Evolutionary conservation across 2,113 vertebrate species (phyloP), one percentile per base, ranked within the genome.

Genomic region (Solea solea): DNA sequence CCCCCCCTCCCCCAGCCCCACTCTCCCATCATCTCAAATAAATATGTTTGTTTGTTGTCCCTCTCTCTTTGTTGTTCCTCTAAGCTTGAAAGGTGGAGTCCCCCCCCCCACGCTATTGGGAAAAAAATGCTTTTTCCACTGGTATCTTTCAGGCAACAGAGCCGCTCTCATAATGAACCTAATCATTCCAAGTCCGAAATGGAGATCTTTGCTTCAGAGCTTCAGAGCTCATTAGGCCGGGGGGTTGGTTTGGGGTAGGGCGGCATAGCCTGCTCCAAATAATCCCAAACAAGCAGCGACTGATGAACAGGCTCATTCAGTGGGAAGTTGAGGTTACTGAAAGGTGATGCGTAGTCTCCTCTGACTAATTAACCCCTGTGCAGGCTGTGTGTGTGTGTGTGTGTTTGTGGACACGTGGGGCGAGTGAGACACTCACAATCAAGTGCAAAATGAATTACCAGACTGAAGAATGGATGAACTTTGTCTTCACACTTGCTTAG

Each of bases 171-270:
- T 89, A 89, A 89, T 85, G 84, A 90, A 86, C 45, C 41, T 78
- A 66, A 86, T 87, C 78, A 78, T 77, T 83, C 64, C 10, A 3
- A 48, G 75, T 71, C 60, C 76, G 62, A 80, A 79, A 85, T 80
- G 64, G 75, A 86, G 81, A 85, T 84, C 69, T 85, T 81, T 52
- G 39, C 60, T 86, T 81, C 86, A 79, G 82, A 88, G 39, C 60
- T 86, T 81, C 86, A 79, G 82, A 88, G 78, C 78, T 91, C 87
- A 89, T 91, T 89, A 88, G 59, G 75, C 81, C 77, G 70, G 40
- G 55, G 55, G 45, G 21, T 21, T 21, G 21, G 21, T 1, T 21
- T 21, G 21, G 21, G 21, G 21, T 21, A 21, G 21, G 21, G n/a
- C n/a, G 21, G 21, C 1, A 70, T 59, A 56, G 66, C 55, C 78